Evolutionary conservation across 2,113 vertebrate species (phyloP).

Genomic region (Agapornis roseicollis): DNA sequence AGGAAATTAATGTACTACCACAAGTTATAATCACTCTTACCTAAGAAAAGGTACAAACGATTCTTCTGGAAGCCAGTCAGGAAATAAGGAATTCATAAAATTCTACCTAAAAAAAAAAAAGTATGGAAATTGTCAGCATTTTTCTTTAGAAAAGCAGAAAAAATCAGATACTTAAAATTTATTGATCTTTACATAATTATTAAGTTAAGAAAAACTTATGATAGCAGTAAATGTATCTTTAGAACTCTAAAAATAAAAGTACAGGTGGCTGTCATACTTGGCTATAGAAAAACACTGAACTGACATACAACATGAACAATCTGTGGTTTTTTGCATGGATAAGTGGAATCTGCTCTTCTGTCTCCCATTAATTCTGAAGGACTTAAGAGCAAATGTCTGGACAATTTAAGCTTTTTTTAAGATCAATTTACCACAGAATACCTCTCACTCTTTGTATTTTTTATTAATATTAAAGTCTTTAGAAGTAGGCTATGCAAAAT

Average conservation of each 20-base stretch:
- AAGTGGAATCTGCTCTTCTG: background rate
- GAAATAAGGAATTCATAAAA: conserved; percentile 50
- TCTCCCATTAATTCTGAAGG: background rate
- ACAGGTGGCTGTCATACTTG: conserved; percentile 28
- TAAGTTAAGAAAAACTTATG: background rate
- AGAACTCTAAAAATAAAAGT: conserved; percentile 51
- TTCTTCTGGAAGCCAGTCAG: conserved; percentile 45
- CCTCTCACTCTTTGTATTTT: background rate
- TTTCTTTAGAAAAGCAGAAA: background rate
- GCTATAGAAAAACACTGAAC: background rate
- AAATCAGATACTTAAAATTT: background rate
- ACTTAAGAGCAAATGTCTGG: background rate
- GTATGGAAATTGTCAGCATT: conserved; percentile 22
- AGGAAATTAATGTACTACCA: background rate
- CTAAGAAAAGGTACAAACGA: conserved; percentile 45
- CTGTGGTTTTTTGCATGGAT: background rate
- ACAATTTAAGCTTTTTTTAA: background rate
- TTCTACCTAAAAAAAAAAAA: conserved; percentile 61
- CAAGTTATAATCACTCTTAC: conserved; percentile 64
- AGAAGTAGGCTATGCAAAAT: conserved; percentile 31
- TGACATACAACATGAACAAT: background rate
- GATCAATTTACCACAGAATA: background rate
- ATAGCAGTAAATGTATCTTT: background rate
- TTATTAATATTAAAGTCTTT: background rate
- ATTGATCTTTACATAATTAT: background rate